phyloP scores from a whole-genome alignment of 1,140 invertebrate species.

The Latrodectus geometricus region DNA sequence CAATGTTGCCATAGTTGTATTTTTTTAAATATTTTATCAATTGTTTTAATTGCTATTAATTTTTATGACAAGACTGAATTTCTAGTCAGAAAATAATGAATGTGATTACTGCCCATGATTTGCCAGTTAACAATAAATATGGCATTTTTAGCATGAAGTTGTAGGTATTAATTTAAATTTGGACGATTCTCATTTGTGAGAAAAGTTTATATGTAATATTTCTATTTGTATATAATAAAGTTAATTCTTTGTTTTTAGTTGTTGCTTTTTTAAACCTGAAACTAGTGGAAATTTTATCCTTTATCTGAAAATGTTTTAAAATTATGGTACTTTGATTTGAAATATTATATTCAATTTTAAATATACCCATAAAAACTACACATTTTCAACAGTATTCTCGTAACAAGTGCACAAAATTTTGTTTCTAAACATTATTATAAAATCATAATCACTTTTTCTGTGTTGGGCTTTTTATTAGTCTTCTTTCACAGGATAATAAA shows the following conservation, averaged over 20 bases:
- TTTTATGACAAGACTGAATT: slow-evolving; percentile 14
- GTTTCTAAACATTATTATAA: too few relatives aligned
- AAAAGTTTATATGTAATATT: slow-evolving; percentile 45
- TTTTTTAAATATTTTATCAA: slow-evolving; percentile 53
- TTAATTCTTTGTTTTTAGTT: slow-evolving; percentile 30
- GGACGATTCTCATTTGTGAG: slow-evolving; percentile 34
- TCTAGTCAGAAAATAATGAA: slow-evolving; percentile 35
- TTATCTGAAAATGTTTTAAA: too few relatives aligned
- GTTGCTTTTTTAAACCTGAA: neutral
- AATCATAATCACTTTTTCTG: too few relatives aligned
- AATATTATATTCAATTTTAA: too few relatives aligned
- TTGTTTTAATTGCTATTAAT: slow-evolving; percentile 42
- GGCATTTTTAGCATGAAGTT: slow-evolving; percentile 24
- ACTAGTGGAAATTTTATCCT: neutral
- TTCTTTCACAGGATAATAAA: too few relatives aligned
- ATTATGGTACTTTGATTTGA: too few relatives aligned
- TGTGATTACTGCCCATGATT: slow-evolving; percentile 23
- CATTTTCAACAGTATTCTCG: too few relatives aligned
- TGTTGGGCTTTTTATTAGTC: too few relatives aligned
- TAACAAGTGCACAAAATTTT: too few relatives aligned
- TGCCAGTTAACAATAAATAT: slow-evolving; percentile 24
- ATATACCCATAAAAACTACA: too few relatives aligned
- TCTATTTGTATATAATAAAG: slow-evolving; percentile 54
- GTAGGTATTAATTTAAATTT: slow-evolving; percentile 18
- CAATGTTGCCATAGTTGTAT: slow-evolving; percentile 50